phyloP scores from a whole-genome alignment of 2,797 vertebrate species.

The Sternarchorhynchus goeldii region DNA sequence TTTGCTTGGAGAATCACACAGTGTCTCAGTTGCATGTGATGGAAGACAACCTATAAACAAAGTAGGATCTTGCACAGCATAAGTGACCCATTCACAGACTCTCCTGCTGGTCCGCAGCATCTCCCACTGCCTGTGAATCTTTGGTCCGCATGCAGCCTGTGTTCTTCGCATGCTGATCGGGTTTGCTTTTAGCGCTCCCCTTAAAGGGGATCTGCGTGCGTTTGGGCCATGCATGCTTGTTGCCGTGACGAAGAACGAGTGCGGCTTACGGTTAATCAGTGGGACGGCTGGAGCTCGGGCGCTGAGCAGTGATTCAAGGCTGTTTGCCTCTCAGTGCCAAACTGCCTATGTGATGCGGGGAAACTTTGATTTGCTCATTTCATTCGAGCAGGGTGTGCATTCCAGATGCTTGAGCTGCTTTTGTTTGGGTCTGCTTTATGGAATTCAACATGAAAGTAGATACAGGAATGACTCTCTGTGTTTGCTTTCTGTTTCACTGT shows the following conservation, averaged over 20 bases:
- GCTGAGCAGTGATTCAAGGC: no score
- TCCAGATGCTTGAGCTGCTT: slow-evolving; percentile 74
- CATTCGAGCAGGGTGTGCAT: slow-evolving; percentile 65
- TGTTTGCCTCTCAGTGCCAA: slow-evolving; percentile 15
- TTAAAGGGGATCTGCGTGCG: not conserved
- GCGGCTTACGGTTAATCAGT: not conserved
- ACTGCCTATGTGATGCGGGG: slow-evolving; percentile 13
- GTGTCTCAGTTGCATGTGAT: slow-evolving; percentile 31
- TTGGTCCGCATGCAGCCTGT: not conserved
- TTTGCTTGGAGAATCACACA: slow-evolving; percentile 32
- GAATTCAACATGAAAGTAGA: slow-evolving; percentile 75
- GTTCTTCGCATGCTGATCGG: not conserved
- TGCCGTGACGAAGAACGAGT: not conserved
- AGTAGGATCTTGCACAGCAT: not conserved
- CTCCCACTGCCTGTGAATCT: not conserved
- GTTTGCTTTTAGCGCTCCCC: not conserved
- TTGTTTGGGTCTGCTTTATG: slow-evolving; percentile 73
- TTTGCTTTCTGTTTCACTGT: slow-evolving; percentile 10
- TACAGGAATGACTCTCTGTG: slow-evolving; percentile 54
- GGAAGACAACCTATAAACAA: not conserved
- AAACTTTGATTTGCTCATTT: slow-evolving; percentile 35
- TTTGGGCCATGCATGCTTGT: not conserved
- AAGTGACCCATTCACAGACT: not conserved
- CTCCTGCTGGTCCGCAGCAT: not conserved
- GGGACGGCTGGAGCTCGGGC: not conserved